phyloP scores from a whole-genome alignment of 2,888 invertebrate genomes.

The Argyresthia goedartella region DNA sequence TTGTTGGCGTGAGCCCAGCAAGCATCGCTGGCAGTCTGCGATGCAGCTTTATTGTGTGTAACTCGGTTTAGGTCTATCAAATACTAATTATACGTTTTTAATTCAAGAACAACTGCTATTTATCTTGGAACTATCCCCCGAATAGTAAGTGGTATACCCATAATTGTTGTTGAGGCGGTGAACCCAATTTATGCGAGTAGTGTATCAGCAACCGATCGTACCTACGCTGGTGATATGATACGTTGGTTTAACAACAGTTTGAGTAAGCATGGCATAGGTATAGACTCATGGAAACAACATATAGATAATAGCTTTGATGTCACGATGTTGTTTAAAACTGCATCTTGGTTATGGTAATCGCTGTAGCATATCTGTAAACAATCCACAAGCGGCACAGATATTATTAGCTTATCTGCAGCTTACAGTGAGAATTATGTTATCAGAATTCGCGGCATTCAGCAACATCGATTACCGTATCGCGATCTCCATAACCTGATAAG shows the following conservation, averaged over 20 bases:
- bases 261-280: slow-evolving; percentile 13
- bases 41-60: slow-evolving; percentile 25
- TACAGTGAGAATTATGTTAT: not conserved
- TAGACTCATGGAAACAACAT: slow-evolving; percentile 25
- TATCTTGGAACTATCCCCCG: too few species aligned
- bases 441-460: not conserved
- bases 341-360: slow-evolving; percentile 3
- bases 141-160: too few species aligned
- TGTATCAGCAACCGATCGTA: too few species aligned
- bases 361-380: not conserved
- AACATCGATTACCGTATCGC: slow-evolving; percentile 45
- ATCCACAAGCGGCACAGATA: not conserved
- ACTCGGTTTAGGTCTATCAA: slow-evolving; percentile 12
- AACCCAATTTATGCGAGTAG: slow-evolving; percentile 8
- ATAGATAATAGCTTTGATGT: slow-evolving; percentile 17
- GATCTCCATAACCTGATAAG: slow-evolving; percentile 35
- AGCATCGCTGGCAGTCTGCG: slow-evolving; percentile 22
- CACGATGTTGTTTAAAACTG: slow-evolving; percentile 8
- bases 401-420: not conserved
- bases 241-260: slow-evolving; percentile 26
- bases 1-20: slow-evolving; percentile 28
- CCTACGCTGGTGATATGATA: slow-evolving; percentile 18
- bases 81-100: slow-evolving; percentile 13
- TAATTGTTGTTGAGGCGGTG: too few species aligned
- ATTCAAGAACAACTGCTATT: slow-evolving; percentile 3